A percentile compares a stretch with the other conserved stretches of the same genome.
Evolutionary conservation across 2,888 invertebrate species (phyloP).

Genomic region (Malthinus seriepunctatus): DNA sequence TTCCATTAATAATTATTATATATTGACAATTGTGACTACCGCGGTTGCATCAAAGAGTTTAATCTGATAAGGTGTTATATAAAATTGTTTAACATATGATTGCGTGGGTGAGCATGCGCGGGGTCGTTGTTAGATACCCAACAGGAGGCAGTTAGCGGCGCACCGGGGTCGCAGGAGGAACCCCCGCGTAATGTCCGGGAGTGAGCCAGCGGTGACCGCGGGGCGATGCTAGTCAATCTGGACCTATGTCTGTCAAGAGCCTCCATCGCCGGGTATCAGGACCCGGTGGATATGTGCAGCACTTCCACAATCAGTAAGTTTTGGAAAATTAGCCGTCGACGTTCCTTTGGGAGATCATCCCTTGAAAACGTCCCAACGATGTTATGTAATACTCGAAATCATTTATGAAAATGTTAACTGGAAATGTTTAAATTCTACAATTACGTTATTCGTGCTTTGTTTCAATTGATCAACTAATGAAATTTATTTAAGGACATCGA

Average conservation of each 20-base stretch:
- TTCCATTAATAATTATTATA: slow-evolving; percentile 14
- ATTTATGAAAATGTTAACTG: slow-evolving; percentile 1
- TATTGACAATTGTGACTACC: slow-evolving; percentile 19
- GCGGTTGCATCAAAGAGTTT: slow-evolving; percentile 30
- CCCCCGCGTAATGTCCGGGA: slow-evolving; percentile 52
- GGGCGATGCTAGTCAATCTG: slow-evolving; percentile 54
- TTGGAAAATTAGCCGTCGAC: slow-evolving; percentile 9
- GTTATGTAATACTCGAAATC: slow-evolving; percentile 21
- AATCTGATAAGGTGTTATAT: slow-evolving; percentile 26
- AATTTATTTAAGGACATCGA: too few species aligned
- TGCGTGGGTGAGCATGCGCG: slow-evolving; percentile 44
- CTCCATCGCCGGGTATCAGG: slow-evolving; percentile 57
- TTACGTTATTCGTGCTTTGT: too few species aligned
- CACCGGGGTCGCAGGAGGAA: slow-evolving; percentile 51
- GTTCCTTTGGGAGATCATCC: slow-evolving; percentile 17
- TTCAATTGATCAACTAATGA: too few species aligned
- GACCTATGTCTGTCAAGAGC: slow-evolving; percentile 58
- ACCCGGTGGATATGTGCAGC: slow-evolving; percentile 56
- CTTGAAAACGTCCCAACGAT: slow-evolving; percentile 20
- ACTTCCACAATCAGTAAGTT: slow-evolving; percentile 57
- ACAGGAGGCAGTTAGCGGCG: slow-evolving; percentile 47
- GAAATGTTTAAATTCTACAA: not conserved
- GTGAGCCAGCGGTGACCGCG: slow-evolving; percentile 51
- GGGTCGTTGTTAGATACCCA: slow-evolving; percentile 25
- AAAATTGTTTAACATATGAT: slow-evolving; percentile 38